These are phyloP conservation scores for Gallinago solitaria DNA, from an alignment of 2,797 vertebrate genomes.

Conservation along the genomic window DNA sequence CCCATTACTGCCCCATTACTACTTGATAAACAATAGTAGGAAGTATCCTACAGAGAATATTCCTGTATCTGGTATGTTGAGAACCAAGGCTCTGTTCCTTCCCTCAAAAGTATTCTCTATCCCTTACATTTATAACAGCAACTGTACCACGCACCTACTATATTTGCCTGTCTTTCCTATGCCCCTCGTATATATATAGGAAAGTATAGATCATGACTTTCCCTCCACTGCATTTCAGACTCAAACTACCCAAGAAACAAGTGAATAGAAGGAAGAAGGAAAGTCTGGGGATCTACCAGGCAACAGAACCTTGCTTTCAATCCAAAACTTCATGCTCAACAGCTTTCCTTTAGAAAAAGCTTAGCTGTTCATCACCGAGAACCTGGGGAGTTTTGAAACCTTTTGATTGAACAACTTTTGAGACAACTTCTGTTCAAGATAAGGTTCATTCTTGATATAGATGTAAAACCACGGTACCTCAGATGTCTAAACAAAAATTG, in stretches of 20 bases:
- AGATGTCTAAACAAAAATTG: not conserved
- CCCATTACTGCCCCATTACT: not conserved
- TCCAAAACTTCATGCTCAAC: not conserved
- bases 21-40: not conserved
- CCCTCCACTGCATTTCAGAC: not conserved
- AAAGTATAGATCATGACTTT: not conserved
- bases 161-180: not conserved
- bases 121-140: not conserved
- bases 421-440: not conserved
- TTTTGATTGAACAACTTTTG: not conserved
- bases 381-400: not conserved
- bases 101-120: not conserved
- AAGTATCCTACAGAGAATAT: not conserved
- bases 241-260: not conserved
- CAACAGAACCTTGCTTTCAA: not conserved
- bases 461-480: not conserved
- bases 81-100: not conserved
- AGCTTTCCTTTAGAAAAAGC: not conserved
- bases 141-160: not conserved
- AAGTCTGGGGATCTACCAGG: not conserved
- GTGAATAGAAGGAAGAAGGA: not conserved
- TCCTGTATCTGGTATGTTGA: not conserved
- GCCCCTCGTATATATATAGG: accelerated
- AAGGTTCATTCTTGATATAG: not conserved
- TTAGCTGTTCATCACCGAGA: not conserved